These are phyloP conservation scores for Aphelinus atriplicis DNA, from an alignment of 1,140 invertebrate genomes.

Conservation along the genomic window DNA sequence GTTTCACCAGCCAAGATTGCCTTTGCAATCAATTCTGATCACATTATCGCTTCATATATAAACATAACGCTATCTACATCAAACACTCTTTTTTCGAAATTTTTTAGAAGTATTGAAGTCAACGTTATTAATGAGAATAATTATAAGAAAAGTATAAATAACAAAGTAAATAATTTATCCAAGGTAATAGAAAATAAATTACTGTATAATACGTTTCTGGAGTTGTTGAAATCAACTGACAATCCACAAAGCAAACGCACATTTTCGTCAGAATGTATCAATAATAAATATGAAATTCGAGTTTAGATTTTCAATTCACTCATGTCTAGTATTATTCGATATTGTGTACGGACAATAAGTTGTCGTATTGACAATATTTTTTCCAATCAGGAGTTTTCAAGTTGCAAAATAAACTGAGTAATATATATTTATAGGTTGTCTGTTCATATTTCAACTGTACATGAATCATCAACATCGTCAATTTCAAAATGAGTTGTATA, in stretches of 20 bases:
- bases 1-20: conserved; percentile 41
- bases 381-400: too few relatives aligned
- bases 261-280: conserved; percentile 24
- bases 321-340: conserved; percentile 24
- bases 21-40: conserved; percentile 33
- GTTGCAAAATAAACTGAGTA: too few relatives aligned
- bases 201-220: too few relatives aligned
- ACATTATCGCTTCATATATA: conserved; percentile 43
- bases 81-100: conserved; percentile 43
- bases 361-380: not conserved
- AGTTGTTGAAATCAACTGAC: not conserved
- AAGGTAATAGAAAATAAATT: too few relatives aligned
- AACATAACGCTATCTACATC: conserved; percentile 51
- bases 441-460: conserved; percentile 7
- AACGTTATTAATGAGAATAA: conserved; percentile 29
- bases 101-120: conserved; percentile 37
- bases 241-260: conserved; percentile 1
- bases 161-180: conserved; percentile 34
- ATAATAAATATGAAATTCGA: conserved; percentile 5
- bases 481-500: conserved; percentile 5
- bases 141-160: conserved; percentile 36
- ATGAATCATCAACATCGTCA: conserved; percentile 10
- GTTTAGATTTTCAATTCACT: conserved; percentile 28
- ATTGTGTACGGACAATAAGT: conserved; percentile 9
- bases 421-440: too few relatives aligned